Base-by-base conservation (phyloP, 2,797 vertebrate species). In the Anableps anableps region DNA sequence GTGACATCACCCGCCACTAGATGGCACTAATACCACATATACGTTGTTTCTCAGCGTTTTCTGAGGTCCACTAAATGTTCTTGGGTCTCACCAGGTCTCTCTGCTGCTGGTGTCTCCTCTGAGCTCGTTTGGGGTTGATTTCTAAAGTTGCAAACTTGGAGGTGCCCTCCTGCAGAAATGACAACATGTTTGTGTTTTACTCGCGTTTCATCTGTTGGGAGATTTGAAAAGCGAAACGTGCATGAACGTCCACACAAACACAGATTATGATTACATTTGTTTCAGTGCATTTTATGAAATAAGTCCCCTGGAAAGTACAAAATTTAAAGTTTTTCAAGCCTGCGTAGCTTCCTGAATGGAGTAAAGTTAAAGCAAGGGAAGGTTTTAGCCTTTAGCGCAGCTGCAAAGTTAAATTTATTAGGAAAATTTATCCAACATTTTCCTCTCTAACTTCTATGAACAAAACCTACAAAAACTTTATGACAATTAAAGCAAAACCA, bases 111-210 rank as follows among this genome's bases (percentile, higher is more conserved):
- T 97, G 97, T 84, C 98, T 94, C 90, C 97, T 96, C 95, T 97
- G 97, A 36, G 97, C 96, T 82, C 98, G 96, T 90, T 97, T 98
- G 0, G 97, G 98, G 92, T 98, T 99, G 89, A 98, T 97, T 83
- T 99, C 98, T 83, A 99, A 92, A 0, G 98, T 99, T 82, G 98
- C 98, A 4, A 98, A 99, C 92, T 99, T 99, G 10, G 98, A 99
- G 0, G 98, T 99, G 4, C 98, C 98, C 91, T 99, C 98, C 98
- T 99, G 86, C 4, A 51, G 50, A 50, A 77, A 76, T 36, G 48
- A 51, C 21, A 21, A 77, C 45, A 78, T 10, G 38, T n/a, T 26
- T 0, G 21, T 21, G 62, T 64, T 36, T 64, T 64, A 64, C 7
- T n/a, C 43, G n/a, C 41, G 0, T n/a, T 71, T 71, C 34, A 26